Conservation (phyloP, 2,113 vertebrate species). For the Galemys pyrenaicus region DNA sequence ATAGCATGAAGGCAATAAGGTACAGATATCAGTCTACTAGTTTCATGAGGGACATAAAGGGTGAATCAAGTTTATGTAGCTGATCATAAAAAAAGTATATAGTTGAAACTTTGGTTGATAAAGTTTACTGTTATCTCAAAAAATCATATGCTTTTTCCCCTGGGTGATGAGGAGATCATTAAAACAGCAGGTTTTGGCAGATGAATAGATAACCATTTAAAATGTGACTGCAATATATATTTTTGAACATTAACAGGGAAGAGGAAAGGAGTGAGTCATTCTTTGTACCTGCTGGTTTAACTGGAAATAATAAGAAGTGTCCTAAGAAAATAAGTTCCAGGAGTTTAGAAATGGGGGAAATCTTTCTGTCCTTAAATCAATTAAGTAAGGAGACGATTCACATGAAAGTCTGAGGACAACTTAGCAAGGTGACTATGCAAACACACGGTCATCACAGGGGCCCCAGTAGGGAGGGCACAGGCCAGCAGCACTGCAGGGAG, state of each 20-base stretch:
- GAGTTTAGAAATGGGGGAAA: neutral
- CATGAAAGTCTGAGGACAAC: neutral
- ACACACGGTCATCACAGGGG: neutral
- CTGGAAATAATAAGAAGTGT: neutral
- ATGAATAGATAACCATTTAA: neutral
- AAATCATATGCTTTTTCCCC: too few relatives aligned
- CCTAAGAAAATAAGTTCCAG: neutral
- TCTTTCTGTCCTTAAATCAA: neutral
- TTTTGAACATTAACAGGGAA: neutral
- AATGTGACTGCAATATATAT: too few relatives aligned
- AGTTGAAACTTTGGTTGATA: too few relatives aligned
- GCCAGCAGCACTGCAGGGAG: too few relatives aligned
- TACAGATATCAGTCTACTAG: neutral
- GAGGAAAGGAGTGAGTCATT: neutral
- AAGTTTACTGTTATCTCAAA: too few relatives aligned
- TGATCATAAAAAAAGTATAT: too few relatives aligned
- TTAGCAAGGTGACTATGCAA: neutral
- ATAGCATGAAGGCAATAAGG: neutral
- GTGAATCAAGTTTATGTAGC: too few relatives aligned
- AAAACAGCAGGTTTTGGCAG: too few relatives aligned
- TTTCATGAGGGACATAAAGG: neutral
- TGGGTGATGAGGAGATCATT: too few relatives aligned
- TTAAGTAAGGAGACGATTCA: neutral
- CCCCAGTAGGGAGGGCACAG: too few relatives aligned
- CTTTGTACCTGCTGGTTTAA: neutral